Conservation (phyloP, 2,113 vertebrate species). For the Pica pica region DNA sequence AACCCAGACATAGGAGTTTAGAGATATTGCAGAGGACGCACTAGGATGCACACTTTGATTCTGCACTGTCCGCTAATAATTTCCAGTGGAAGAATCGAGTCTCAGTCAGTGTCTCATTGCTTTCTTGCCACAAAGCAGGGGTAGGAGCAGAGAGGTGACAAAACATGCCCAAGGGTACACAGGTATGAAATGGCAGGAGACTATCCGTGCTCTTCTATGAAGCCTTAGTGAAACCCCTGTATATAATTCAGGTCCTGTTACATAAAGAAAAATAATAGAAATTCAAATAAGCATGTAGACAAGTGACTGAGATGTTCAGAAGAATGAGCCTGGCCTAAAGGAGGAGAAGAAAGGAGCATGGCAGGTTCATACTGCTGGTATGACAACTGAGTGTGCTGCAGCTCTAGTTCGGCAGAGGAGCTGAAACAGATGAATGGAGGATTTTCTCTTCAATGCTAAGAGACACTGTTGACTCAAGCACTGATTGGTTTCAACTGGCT, state of each 20-base stretch:
- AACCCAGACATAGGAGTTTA: not conserved
- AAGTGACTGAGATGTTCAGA: not conserved
- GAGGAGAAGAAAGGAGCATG: not conserved
- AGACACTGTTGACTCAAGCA: not conserved
- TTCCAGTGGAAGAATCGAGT: not conserved
- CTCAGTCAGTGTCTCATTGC: not conserved
- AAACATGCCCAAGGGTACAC: not conserved
- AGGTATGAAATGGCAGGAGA: not conserved
- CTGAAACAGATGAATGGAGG: not conserved
- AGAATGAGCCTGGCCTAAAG: not conserved
- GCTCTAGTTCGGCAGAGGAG: not conserved
- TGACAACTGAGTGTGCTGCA: not conserved
- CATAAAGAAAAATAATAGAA: not conserved
- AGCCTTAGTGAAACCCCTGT: not conserved
- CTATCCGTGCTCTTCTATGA: not conserved
- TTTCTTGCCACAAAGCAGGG: not conserved
- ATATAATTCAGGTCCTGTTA: not conserved
- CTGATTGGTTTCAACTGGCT: not conserved
- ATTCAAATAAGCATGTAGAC: not conserved
- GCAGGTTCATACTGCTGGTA: not conserved
- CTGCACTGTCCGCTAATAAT: not conserved
- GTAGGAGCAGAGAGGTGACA: not conserved
- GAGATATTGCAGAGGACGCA: rapidly evolving
- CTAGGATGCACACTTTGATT: not conserved
- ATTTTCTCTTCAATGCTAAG: not conserved